A percentile compares a stretch with the other conserved stretches of the same genome.
These are phyloP conservation scores for Drosophila prosaltans DNA, from an alignment of 1,140 invertebrate genomes.

Conservation along the genomic window DNA sequence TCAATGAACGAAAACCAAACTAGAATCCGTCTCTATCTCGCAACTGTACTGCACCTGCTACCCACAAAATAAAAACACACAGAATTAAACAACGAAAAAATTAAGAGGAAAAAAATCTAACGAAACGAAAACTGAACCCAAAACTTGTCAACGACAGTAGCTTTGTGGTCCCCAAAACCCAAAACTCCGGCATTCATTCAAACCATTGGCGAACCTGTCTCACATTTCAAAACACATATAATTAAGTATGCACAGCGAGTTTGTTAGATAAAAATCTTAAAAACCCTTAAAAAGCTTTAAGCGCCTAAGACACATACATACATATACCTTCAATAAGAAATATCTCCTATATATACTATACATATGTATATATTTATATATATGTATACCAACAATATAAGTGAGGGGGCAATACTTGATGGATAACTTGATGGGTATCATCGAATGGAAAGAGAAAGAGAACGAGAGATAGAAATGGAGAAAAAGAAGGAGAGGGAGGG, in stretches of 20 bases:
- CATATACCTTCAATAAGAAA: conserved; percentile 14
- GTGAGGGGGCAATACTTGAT: conserved; percentile 73
- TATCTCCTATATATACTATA: conserved; percentile 2
- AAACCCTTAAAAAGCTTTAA: conserved; percentile 82
- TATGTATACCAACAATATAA: background rate
- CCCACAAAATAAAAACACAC: conserved; percentile 31
- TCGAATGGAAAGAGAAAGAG: conserved; percentile 54
- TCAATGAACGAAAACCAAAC: background rate
- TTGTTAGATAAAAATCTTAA: conserved; percentile 82
- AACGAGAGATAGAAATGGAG: conserved; percentile 54
- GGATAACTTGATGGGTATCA: conserved; percentile 80
- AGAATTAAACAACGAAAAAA: no score
- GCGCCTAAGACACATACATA: conserved; percentile 70
- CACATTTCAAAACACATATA: conserved; percentile 82
- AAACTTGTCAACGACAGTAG: conserved; percentile 74
- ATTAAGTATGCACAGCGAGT: conserved; percentile 82
- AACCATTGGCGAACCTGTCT: conserved; percentile 69
- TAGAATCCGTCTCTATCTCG: conserved; percentile 38
- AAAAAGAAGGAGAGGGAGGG: conserved; percentile 33
- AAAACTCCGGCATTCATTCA: conserved; percentile 15
- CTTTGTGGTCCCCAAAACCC: conserved; percentile 33
- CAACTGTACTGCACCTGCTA: conserved; percentile 63
- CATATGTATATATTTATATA: background rate
- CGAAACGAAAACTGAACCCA: conserved; percentile 12
- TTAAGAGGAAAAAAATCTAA: background rate